Evolutionary conservation across 2,888 invertebrate species (phyloP).

Genomic region (Linnaemya tessellans): DNA sequence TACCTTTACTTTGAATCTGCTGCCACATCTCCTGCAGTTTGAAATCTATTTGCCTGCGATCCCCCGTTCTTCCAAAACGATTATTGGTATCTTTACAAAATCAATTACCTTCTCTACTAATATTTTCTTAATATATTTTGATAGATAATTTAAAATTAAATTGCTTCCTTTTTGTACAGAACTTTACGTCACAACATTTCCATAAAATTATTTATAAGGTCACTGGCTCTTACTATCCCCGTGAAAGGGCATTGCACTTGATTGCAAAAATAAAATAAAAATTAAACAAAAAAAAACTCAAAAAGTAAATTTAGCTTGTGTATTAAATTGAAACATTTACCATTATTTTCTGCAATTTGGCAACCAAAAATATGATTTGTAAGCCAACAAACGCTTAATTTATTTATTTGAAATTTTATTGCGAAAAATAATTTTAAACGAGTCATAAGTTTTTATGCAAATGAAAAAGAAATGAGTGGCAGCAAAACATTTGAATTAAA

Average conservation of each 20-base stretch:
- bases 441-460: slow-evolving; percentile 12
- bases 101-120: too few species aligned
- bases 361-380: slow-evolving; percentile 49
- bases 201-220: background rate
- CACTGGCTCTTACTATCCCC: slow-evolving; percentile 16
- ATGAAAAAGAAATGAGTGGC: background rate
- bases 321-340: background rate
- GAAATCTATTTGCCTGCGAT: too few species aligned
- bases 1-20: too few species aligned
- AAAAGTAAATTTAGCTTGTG: background rate
- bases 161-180: too few species aligned
- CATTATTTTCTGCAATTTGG: slow-evolving; percentile 44
- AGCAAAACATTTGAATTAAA: background rate
- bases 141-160: too few species aligned
- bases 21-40: too few species aligned
- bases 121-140: too few species aligned
- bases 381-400: slow-evolving; percentile 43
- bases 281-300: background rate
- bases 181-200: background rate
- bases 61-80: too few species aligned
- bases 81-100: too few species aligned
- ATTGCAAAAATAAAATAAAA: background rate
- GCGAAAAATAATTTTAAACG: slow-evolving; percentile 39
- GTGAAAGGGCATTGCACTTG: slow-evolving; percentile 19
- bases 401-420: background rate